These are phyloP conservation scores for Cheilosia urbana DNA, from an alignment of 2,888 invertebrate genomes.

Conservation along the genomic window DNA sequence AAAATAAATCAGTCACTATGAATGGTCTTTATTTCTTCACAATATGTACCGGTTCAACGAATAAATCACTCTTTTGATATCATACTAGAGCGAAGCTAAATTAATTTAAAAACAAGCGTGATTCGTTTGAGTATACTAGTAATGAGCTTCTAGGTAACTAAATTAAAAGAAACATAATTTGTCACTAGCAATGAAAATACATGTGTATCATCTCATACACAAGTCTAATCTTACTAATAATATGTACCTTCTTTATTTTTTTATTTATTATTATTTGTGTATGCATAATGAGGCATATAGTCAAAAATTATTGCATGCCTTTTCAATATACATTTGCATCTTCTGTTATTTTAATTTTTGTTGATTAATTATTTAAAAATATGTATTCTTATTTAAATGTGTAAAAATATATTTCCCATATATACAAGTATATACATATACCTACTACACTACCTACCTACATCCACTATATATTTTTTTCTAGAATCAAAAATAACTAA, in stretches of 20 bases:
- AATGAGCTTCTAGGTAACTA: constrained; percentile 58
- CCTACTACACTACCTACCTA: background rate
- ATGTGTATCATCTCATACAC: constrained; percentile 23
- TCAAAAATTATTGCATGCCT: constrained; percentile 38
- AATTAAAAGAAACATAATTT: constrained; percentile 60
- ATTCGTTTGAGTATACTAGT: constrained; percentile 43
- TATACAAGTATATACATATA: background rate
- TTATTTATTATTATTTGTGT: constrained; percentile 6
- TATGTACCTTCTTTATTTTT: constrained; percentile 26
- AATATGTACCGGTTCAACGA: background rate
- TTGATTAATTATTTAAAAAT: constrained; percentile 51
- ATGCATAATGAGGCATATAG: constrained; percentile 30
- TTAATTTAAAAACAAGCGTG: constrained; percentile 15
- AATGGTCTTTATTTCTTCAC: background rate
- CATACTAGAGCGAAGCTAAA: constrained; percentile 14
- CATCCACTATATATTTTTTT: background rate
- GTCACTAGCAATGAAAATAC: constrained; percentile 45
- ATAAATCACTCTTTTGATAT: background rate
- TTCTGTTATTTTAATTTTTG: constrained; percentile 5
- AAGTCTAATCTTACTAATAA: constrained; percentile 32
- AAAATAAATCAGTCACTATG: background rate
- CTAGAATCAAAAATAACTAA: constrained; percentile 42
- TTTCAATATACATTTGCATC: constrained; percentile 14
- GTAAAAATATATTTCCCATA: background rate
- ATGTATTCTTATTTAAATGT: constrained; percentile 28